Conservation (phyloP, 2,797 vertebrate genomes). For the Muscicapa striata region DNA sequence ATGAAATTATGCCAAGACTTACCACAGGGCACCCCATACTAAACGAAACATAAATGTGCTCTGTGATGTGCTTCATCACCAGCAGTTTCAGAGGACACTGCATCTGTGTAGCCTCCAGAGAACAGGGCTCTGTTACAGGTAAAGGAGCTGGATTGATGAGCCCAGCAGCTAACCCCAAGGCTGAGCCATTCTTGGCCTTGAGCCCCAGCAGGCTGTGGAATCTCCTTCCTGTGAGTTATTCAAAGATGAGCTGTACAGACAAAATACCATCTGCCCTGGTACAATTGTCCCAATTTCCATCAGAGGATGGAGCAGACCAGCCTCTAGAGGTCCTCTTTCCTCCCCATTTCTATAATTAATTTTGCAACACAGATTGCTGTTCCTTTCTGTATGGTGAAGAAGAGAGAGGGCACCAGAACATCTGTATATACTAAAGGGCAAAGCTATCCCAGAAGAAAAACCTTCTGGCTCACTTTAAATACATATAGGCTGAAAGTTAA, state of each 20-base stretch:
- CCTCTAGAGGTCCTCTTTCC: background rate
- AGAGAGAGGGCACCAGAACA: background rate
- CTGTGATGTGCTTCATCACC: background rate
- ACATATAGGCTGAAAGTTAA: background rate
- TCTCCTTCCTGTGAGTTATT: background rate
- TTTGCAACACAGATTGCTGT: background rate
- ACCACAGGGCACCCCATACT: background rate
- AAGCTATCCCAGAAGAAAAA: background rate
- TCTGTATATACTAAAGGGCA: background rate
- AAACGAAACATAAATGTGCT: background rate
- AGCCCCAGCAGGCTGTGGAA: background rate
- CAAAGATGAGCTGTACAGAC: background rate
- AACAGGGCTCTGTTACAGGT: background rate
- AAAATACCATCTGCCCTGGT: background rate
- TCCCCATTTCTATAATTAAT: background rate
- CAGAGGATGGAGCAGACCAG: background rate
- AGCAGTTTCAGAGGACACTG: background rate
- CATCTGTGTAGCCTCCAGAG: background rate
- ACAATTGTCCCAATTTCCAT: background rate
- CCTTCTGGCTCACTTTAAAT: background rate
- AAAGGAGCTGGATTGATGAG: background rate
- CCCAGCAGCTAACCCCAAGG: background rate
- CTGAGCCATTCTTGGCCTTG: background rate
- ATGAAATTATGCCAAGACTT: background rate
- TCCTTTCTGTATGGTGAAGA: background rate